phyloP scores from a whole-genome alignment of 2,797 vertebrate species.

The Enoplosus armatus region DNA sequence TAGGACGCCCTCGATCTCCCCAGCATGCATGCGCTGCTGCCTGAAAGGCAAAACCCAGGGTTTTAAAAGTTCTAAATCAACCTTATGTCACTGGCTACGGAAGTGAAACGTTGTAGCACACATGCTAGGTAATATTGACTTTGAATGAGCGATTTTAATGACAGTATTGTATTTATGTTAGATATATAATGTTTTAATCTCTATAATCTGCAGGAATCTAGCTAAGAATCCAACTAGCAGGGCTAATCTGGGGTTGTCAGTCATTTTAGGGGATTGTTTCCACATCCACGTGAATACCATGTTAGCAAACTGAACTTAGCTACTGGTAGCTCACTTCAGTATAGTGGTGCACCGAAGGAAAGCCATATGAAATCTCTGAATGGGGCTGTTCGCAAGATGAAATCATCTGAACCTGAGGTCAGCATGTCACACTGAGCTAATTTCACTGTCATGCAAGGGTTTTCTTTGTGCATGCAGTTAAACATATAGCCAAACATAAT shows the following conservation, averaged over 20 bases:
- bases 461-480: background rate
- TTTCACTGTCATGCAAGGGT: background rate
- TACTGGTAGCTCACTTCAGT: background rate
- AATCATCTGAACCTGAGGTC: background rate
- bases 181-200: background rate
- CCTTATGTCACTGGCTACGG: conserved; percentile 22
- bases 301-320: conserved; percentile 9
- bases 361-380: background rate
- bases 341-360: background rate
- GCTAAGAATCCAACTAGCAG: too few species aligned
- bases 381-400: conserved; percentile 3
- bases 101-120: conserved; percentile 53
- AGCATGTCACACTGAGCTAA: conserved; percentile 11
- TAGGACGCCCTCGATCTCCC: too few species aligned
- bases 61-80: rapidly evolving
- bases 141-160: conserved; percentile 40
- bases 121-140: conserved; percentile 71
- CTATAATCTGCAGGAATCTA: background rate
- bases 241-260: background rate
- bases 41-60: conserved; percentile 33
- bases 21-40: background rate
- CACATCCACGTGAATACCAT: conserved; percentile 52
- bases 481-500: background rate
- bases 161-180: background rate
- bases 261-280: background rate